Evolutionary conservation across 2,888 invertebrate species (phyloP), one percentile per base, ranked within the genome.

Genomic region (Dasysyrphus tricinctus): DNA sequence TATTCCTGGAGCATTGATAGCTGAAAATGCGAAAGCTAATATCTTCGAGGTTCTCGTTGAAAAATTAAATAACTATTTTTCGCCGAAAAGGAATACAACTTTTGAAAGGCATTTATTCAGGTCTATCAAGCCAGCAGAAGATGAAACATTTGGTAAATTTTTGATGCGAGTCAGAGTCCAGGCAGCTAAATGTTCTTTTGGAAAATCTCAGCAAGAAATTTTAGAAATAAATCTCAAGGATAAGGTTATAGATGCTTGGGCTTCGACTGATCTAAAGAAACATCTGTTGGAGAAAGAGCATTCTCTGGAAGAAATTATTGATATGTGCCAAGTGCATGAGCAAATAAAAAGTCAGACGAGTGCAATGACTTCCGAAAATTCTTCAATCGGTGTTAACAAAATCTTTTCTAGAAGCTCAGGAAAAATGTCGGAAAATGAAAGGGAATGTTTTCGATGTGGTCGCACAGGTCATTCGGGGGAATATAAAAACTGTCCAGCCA

Each of bases 21-120:
- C n/a, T n/a, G n/a, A n/a, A n/a, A n/a, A n/a, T n/a, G n/a, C n/a
- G n/a, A n/a, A n/a, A n/a, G n/a, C n/a, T n/a, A n/a, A 32, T 32
- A 32, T 81, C n/a, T 88, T 86, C 65, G 51, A 80, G 47, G 51
- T 88, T 3, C 54, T 88, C 32, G 79, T 89, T 39, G 39, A 39
- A 9, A 39, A 39, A 39, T 5, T 39, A 11, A 39, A 39, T 4
- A 39, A 39, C 11, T 11, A 39, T 39, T 39, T 39, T 39, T 39
- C 39, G 2, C 39, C 39, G 1, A 3, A 39, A 5, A 39, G 39
- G 4, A 39, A 39, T 5, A 1, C 39, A 0, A 39, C 11, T 5
- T 39, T 39, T 11, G 39, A 39, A 39, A 9, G 39, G 11, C 39
- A 39, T 11, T 11, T 39, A 4, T 39, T 39, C 11, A 1, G 39